Percentiles rank a stretch among this genome's conserved stretches.
Evolutionary conservation across 2,888 invertebrate genomes (phyloP).

Genomic region (Theretra japonica): DNA sequence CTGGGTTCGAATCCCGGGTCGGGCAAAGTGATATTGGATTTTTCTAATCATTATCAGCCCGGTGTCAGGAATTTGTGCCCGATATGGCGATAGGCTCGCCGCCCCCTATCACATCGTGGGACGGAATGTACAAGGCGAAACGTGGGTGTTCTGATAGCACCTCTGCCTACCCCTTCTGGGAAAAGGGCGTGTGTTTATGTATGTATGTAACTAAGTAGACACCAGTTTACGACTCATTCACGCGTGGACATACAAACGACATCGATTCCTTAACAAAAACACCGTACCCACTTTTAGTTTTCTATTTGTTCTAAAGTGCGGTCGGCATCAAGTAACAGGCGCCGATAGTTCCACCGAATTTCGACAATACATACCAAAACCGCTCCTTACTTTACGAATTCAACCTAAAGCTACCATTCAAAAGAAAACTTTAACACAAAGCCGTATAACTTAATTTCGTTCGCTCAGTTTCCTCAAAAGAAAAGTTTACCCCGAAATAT

Average conservation of each 20-base stretch:
- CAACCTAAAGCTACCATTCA: conserved; percentile 22
- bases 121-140: too few relatives aligned
- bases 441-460: conserved; percentile 12
- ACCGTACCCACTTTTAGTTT: conserved; percentile 29
- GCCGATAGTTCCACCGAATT: conserved; percentile 48
- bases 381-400: conserved; percentile 23
- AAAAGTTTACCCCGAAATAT: conserved; percentile 9
- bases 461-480: neutral
- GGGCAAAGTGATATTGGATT: too few relatives aligned
- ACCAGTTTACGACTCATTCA: neutral
- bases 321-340: conserved; percentile 46
- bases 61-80: too few relatives aligned
- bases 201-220: too few relatives aligned
- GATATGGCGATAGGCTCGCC: too few relatives aligned
- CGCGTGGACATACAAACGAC: neutral
- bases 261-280: conserved; percentile 1
- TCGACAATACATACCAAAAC: conserved; percentile 32
- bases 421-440: fast-evolving
- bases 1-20: too few relatives aligned
- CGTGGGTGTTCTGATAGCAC: too few relatives aligned
- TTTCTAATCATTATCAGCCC: too few relatives aligned
- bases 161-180: too few relatives aligned
- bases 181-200: too few relatives aligned
- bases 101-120: too few relatives aligned
- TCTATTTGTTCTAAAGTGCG: conserved; percentile 46